Evolutionary conservation across 2,888 invertebrate species (phyloP).

Genomic region (Schrankia costaestrigalis): DNA sequence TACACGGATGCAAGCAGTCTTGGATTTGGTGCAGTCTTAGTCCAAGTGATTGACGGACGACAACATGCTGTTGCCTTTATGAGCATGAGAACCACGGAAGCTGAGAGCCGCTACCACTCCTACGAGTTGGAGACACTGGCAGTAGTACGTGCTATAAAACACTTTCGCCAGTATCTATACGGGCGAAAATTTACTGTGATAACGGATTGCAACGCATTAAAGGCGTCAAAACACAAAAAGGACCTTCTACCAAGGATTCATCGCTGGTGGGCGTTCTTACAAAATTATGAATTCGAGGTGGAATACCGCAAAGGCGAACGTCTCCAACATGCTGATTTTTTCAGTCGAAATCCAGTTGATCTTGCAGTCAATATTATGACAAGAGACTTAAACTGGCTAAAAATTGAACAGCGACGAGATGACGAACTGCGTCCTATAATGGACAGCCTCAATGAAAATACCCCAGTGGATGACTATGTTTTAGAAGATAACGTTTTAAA

Average conservation of each 20-base stretch:
- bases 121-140: not conserved
- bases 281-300: constrained; percentile 13
- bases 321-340: too few relatives aligned
- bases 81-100: not conserved
- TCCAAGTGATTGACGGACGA: not conserved
- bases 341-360: too few relatives aligned
- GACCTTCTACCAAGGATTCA: constrained; percentile 1
- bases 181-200: not conserved
- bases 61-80: not conserved
- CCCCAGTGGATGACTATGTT: constrained; percentile 7
- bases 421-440: constrained; percentile 18
- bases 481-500: not conserved
- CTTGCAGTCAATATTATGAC: constrained; percentile 28
- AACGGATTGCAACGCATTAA: not conserved
- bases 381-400: constrained; percentile 7
- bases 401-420: constrained; percentile 33
- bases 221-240: not conserved
- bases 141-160: not conserved
- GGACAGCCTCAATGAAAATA: constrained; percentile 13
- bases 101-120: too few relatives aligned
- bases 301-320: too few relatives aligned
- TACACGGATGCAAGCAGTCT: constrained; percentile 8
- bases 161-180: not conserved
- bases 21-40: constrained; percentile 2
- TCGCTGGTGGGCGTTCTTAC: not conserved